Evolutionary conservation across 2,797 vertebrate species (phyloP), one percentile per base, ranked within the genome.

Genomic region (Helostoma temminkii): DNA sequence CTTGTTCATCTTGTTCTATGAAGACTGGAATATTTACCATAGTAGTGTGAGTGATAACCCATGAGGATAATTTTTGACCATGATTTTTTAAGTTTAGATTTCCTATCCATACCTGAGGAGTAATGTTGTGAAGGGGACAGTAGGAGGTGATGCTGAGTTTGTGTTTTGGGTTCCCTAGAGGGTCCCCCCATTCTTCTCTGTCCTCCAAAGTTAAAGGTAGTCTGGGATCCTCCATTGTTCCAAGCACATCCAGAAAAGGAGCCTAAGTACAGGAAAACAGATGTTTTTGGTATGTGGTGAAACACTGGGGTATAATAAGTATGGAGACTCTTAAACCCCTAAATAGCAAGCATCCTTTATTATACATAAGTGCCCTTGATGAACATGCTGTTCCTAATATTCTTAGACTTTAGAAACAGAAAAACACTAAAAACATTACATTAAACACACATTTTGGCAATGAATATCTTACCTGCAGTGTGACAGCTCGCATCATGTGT

Each of bases 101-200:
- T 59, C 0, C 21, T 32, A 11, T 70, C 9, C 30, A 22, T 94
- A 99, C 98, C 97, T 99, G 96, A 87, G 96, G 90, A 53, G 89
- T 95, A 72, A 99, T 96, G 89, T 99, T 99, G 82, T 95, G 91
- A 82, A 93, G 94, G 14, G 98, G 97, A 84, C 97, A 99, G 85
- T 98, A 99, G 70, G 92, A 95, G 77, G 94, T 91, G 81, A 99
- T 97, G 85, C 91, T 90, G 26, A 91, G 88, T 86, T 87, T 92
- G 62, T 94, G 93, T 62, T 88, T 85, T 48, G 93, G 84, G 84
- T 96, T 91, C 71, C 83, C 82, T 26, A 94, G 72, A 30, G 97
- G 97, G 84, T 96, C 94, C 6, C 98, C 98, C 97, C 97, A 99
- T 83, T 99, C 98, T 58, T 96, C 97, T 77, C 94, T 91, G 83